Base-by-base conservation (phyloP, 2,888 invertebrate genomes). In the Chalcosyrphus nemorum region DNA sequence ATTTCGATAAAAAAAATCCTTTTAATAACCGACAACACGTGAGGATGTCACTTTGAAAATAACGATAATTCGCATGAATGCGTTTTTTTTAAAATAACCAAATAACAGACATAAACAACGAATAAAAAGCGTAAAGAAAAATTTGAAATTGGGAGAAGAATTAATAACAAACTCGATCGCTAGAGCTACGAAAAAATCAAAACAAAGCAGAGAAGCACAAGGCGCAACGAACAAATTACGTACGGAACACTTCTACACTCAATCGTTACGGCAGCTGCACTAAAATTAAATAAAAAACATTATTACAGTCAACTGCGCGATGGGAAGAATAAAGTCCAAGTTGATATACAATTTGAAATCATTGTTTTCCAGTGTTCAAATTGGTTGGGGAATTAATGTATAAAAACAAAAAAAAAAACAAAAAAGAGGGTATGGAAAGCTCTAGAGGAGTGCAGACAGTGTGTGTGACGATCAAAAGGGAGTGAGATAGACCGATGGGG, bases 251-350 rank as follows among this genome's bases (percentile, higher is more conserved):
- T 78, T 78, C 65, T 65, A 59, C 50, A 65, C 65, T 57, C 43
- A 57, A 78, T 65, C 71, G 78, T 78, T 59, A 65, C 65, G 50
- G 41, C 57, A 65, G 63, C 52, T 72, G 71, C 71, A 78, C 78
- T 78, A 32, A 78, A 59, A 41, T 65, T 38, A 41, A 38, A n/a
- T n/a, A n/a, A n/a, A n/a, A n/a, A n/a, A n/a, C n/a, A n/a, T n/a
- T n/a, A n/a, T n/a, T n/a, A n/a, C 43, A n/a, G 41, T 41, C 32
- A 32, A 9, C 9, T 32, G 9, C 32, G 4, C 19, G 11, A 54
- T 50, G 13, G 65, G 21, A 52, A 71, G 57, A 71, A 57, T 47
- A 54, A 45, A 77, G 45, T 70, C 43, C n/a, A 32, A 68, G 27
- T 66, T 35, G 38, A 57, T 57, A 54, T n/a, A n/a, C n/a, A n/a